Evolutionary conservation across 2,113 vertebrate species (phyloP).

Genomic region (Phalacrocorax pelagicus): DNA sequence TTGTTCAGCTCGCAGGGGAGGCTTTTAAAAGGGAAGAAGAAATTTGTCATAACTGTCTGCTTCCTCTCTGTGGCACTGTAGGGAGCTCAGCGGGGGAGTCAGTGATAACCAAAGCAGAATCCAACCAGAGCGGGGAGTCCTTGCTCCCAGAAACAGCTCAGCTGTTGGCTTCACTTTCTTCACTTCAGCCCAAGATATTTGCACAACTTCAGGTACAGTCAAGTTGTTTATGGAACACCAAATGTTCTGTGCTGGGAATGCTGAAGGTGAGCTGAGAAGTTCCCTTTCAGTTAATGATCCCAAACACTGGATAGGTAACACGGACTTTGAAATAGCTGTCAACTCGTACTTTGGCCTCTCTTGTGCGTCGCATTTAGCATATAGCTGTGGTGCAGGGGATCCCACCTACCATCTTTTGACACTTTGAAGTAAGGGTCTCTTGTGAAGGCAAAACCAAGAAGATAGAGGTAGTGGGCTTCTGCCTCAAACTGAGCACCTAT

Average conservation of each 20-base stretch:
- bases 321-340: neutral
- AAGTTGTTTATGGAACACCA: neutral
- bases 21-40: neutral
- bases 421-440: neutral
- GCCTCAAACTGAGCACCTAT: neutral
- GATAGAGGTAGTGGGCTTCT: neutral
- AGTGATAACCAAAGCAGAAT: constrained; percentile 59
- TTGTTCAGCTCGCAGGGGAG: neutral
- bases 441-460: neutral
- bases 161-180: constrained; percentile 77
- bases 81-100: constrained; percentile 65
- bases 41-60: constrained; percentile 5
- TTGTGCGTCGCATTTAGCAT: neutral
- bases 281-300: neutral
- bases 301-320: neutral
- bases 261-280: neutral
- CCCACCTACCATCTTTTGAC: neutral
- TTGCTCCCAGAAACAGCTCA: constrained; percentile 73
- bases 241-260: neutral
- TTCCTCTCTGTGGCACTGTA: constrained; percentile 32
- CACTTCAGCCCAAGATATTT: constrained; percentile 83
- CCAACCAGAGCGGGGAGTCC: constrained; percentile 33
- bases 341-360: neutral
- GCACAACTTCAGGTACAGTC: constrained; percentile 79
- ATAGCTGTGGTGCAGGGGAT: neutral